Evolutionary conservation across 2,113 vertebrate species (phyloP).

Genomic region (Egretta garzetta): DNA sequence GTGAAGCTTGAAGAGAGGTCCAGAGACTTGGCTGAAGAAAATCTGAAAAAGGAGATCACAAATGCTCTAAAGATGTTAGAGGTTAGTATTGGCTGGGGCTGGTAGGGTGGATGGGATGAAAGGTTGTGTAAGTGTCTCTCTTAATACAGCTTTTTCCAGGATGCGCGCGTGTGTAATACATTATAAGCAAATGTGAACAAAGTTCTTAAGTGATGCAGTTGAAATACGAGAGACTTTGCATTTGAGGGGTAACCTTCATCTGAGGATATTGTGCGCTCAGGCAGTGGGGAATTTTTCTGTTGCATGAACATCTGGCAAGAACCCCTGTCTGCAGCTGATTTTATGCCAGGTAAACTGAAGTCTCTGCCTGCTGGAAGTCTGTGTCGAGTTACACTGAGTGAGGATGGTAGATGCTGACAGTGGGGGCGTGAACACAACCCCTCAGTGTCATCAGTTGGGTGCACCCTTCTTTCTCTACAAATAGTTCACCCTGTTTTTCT

Average conservation of each 20-base stretch:
- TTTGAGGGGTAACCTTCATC: neutral
- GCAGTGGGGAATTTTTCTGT: neutral
- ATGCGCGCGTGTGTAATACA: fast-evolving
- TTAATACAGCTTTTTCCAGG: fast-evolving
- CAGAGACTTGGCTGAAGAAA: slow-evolving; percentile 92
- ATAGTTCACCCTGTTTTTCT: neutral
- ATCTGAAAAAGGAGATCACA: slow-evolving; percentile 89
- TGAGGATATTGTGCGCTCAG: too few relatives aligned
- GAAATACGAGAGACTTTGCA: neutral
- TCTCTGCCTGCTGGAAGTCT: neutral
- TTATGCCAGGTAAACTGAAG: neutral
- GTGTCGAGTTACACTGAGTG: neutral
- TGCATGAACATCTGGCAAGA: neutral
- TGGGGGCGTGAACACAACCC: neutral
- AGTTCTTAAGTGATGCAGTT: neutral
- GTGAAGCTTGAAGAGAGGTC: slow-evolving; percentile 92
- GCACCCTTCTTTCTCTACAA: neutral
- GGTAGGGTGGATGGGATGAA: neutral
- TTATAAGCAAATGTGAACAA: neutral
- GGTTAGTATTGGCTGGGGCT: slow-evolving; percentile 63
- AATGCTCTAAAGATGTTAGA: slow-evolving; percentile 89
- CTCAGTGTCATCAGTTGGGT: neutral
- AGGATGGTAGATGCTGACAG: neutral
- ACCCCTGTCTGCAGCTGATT: neutral
- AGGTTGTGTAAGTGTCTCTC: fast-evolving